phyloP scores from a whole-genome alignment of 2,888 invertebrate genomes.

The Parthenolecanium corni region DNA sequence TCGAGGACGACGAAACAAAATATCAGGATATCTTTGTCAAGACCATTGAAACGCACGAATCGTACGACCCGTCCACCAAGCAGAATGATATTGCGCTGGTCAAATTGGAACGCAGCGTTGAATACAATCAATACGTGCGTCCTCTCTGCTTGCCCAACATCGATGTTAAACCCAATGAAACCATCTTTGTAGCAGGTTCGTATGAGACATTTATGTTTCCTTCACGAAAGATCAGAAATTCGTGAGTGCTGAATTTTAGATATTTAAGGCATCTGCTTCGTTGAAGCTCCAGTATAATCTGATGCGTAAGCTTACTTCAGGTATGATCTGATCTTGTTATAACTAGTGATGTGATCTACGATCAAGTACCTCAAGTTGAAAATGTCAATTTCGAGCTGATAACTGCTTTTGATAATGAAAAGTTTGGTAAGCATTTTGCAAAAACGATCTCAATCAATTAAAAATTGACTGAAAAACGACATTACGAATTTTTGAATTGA shows the following conservation, averaged over 20 bases:
- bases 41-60: conserved; percentile 54
- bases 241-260: neutral
- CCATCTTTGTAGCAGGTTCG: conserved; percentile 37
- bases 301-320: no score
- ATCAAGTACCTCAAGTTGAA: no score
- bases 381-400: no score
- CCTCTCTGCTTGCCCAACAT: conserved; percentile 64
- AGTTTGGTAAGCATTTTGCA: no score
- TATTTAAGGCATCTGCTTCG: no score
- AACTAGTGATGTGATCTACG: no score
- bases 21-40: conserved; percentile 56
- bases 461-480: no score
- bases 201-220: neutral
- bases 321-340: no score
- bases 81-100: conserved; percentile 68
- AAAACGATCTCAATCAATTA: no score
- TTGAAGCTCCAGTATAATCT: no score
- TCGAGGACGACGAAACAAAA: conserved; percentile 52
- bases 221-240: neutral
- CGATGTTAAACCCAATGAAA: conserved; percentile 39
- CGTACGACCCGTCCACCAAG: conserved; percentile 55
- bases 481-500: no score
- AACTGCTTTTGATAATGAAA: no score
- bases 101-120: conserved; percentile 51
- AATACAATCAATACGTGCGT: conserved; percentile 69